Evolutionary conservation across 2,797 vertebrate species (phyloP).

Genomic region (Spheniscus humboldti): DNA sequence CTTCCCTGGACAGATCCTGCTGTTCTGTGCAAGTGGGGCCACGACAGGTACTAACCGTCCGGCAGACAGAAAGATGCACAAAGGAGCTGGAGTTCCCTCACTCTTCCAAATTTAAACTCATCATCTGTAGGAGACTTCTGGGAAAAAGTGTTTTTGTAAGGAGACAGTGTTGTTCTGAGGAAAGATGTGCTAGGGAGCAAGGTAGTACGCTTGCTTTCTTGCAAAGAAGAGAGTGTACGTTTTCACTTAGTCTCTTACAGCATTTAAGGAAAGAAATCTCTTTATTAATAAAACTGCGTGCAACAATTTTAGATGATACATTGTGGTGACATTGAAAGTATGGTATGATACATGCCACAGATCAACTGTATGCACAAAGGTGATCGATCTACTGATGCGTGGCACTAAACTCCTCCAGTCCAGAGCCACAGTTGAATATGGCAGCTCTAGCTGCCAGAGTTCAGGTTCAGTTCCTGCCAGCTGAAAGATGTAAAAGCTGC

Average conservation of each 20-base stretch:
- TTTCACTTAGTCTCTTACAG: background rate
- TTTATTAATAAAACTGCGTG: background rate
- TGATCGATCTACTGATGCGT: fast-evolving
- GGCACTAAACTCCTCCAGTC: background rate
- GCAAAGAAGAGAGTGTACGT: background rate
- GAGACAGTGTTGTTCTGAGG: background rate
- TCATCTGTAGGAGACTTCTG: background rate
- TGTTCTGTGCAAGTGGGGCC: background rate
- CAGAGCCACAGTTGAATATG: background rate
- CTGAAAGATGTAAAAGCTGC: background rate
- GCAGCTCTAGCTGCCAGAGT: background rate
- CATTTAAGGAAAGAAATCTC: background rate
- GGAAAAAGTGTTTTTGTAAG: background rate
- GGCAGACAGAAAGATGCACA: background rate
- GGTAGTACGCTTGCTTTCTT: background rate
- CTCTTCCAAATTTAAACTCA: background rate
- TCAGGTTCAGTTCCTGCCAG: background rate
- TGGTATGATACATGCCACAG: background rate
- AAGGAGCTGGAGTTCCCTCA: background rate
- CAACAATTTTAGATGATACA: background rate
- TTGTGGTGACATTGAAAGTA: background rate
- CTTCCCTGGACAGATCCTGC: background rate
- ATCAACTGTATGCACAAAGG: background rate
- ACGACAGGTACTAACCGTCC: background rate
- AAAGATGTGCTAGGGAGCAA: background rate